Evolutionary conservation across 2,888 invertebrate species (phyloP), one percentile per base, ranked within the genome.

Genomic region (Ectemnius continuus): DNA sequence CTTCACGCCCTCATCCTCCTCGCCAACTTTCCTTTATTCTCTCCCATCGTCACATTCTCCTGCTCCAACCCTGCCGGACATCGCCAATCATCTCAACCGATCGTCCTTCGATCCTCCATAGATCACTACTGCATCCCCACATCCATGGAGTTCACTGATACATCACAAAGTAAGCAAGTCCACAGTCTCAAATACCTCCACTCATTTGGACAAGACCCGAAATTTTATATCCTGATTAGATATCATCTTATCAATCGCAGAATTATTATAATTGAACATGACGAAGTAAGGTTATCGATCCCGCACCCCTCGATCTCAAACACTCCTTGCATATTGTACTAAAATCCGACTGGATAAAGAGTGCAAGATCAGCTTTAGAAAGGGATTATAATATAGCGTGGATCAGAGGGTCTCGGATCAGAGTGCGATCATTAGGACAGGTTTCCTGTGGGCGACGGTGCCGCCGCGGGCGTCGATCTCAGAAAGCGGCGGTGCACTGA

Each of bases 401-500:
- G 16, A 52, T 18, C 13, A 18, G 13, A 13, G 52, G 52, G 18
- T n/a, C 6, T 6, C 52, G 52, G 16, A 52, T n/a, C 14, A 52
- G n/a, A 36, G 36, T 36, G 36, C 36, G 36, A 14, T 23, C 58
- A 16, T 26, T 26, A 14, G 14, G 8, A n/a, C 61, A 61, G 63
- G 52, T 57, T 26, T 52, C 64, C 62, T 28, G 59, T 36, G 14
- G 52, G 18, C 45, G 13, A 72, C 71, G 58, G 78, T 61, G 73
- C 70, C 79, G 68, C 72, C 67, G 62, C 69, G 70, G 75, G 73
- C 75, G 79, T 65, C 67, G 52, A 52, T 52, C 52, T 14, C 14
- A 16, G 52, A 13, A 11, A 11, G 36, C 36, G 36, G 36, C 36
- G 36, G 36, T 36, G 36, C 36, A 52, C 52, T 52, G 60, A 23